phyloP scores from a whole-genome alignment of 1,140 invertebrate species.

The Tetranychus cinnabarinus region DNA sequence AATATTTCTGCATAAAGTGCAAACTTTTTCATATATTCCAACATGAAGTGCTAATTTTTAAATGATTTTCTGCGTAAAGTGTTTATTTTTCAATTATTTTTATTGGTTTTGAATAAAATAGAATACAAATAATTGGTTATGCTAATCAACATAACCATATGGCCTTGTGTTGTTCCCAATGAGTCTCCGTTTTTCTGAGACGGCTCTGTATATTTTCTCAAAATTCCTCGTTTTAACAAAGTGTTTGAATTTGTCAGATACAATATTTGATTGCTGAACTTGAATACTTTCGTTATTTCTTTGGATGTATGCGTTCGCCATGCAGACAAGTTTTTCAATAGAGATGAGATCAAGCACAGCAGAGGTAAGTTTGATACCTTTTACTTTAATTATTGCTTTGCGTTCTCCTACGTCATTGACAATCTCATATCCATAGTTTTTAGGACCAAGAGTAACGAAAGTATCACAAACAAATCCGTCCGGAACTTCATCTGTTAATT shows the following conservation, averaged over 20 bases:
- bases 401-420: not conserved
- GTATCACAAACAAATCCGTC: not conserved
- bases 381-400: not conserved
- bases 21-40: too few relatives aligned
- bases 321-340: not conserved
- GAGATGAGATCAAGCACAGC: not conserved
- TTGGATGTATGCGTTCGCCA: not conserved
- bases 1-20: too few relatives aligned
- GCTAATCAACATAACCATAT: too few relatives aligned
- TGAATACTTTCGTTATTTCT: too few relatives aligned
- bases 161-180: not conserved
- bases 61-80: too few relatives aligned
- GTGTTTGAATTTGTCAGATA: not conserved
- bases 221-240: not conserved
- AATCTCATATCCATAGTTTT: constrained; percentile 3
- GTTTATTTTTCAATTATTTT: too few relatives aligned
- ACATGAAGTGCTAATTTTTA: too few relatives aligned
- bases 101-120: too few relatives aligned
- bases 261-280: not conserved
- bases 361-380: too few relatives aligned
- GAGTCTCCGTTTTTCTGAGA: not conserved
- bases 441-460: not conserved
- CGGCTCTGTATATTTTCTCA: not conserved
- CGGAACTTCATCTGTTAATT: constrained; percentile 3
- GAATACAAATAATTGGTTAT: too few relatives aligned